phyloP scores from a whole-genome alignment of 2,888 invertebrate genomes.

The Zaprionus lineosus region DNA sequence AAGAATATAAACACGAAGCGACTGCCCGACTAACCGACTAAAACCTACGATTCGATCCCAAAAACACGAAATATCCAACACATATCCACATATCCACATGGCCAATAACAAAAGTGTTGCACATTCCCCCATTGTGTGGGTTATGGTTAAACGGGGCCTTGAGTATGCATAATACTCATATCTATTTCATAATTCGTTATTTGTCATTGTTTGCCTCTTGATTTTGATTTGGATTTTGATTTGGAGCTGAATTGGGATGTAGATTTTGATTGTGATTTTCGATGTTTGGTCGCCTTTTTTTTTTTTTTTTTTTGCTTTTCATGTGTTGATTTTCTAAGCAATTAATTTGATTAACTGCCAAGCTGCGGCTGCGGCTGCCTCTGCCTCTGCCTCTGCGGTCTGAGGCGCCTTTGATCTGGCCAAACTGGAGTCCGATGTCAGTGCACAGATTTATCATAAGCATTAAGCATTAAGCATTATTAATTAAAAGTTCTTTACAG shows the following conservation, averaged over 20 bases:
- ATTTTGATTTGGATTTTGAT: constrained; percentile 41
- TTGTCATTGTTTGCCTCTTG: constrained; percentile 60
- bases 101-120: constrained; percentile 46
- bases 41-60: constrained; percentile 18
- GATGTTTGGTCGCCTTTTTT: constrained; percentile 26
- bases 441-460: constrained; percentile 39
- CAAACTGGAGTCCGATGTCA: constrained; percentile 38
- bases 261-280: constrained; percentile 22
- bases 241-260: too few species aligned
- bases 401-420: constrained; percentile 47
- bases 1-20: constrained; percentile 58
- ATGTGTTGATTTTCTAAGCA: constrained; percentile 72
- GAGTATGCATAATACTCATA: constrained; percentile 67
- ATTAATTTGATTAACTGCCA: constrained; percentile 77
- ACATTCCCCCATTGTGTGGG: constrained; percentile 45
- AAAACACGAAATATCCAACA: constrained; percentile 19
- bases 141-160: constrained; percentile 48
- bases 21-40: constrained; percentile 14
- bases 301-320: constrained; percentile 2
- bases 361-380: constrained; percentile 46
- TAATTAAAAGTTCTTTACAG: constrained; percentile 68
- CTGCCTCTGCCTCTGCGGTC: constrained; percentile 46
- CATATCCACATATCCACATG: background rate
- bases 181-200: constrained; percentile 67
- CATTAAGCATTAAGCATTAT: constrained; percentile 61